Evolutionary conservation across 2,888 invertebrate species (phyloP).

Genomic region (Sussaba pulchella): DNA sequence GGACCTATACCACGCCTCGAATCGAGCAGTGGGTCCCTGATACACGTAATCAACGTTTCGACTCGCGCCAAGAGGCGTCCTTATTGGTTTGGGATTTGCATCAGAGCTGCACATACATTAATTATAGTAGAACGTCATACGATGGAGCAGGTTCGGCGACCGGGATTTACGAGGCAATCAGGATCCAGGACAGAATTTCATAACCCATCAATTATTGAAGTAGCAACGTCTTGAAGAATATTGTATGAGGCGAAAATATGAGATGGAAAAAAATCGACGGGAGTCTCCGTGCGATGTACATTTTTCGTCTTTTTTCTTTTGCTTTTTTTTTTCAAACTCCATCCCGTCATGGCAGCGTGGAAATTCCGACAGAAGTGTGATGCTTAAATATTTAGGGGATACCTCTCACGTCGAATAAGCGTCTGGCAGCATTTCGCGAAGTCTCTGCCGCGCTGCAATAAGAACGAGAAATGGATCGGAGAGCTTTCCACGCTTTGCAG

Average conservation of each 20-base stretch:
- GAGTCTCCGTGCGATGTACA: too few relatives aligned
- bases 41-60: too few relatives aligned
- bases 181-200: not conserved
- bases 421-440: conserved; percentile 38
- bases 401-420: conserved; percentile 59
- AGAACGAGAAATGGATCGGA: conserved; percentile 57
- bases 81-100: too few relatives aligned
- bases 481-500: conserved; percentile 61
- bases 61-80: too few relatives aligned
- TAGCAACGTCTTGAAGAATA: not conserved
- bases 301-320: too few relatives aligned
- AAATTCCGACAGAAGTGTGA: conserved; percentile 57
- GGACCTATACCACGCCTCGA: not conserved
- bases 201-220: conserved; percentile 12
- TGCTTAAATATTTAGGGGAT: conserved; percentile 61
- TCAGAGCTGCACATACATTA: too few relatives aligned
- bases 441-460: not conserved
- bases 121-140: too few relatives aligned
- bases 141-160: too few relatives aligned
- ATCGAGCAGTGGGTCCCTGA: not conserved
- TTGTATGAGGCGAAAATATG: too few relatives aligned
- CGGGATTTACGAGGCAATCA: too few relatives aligned
- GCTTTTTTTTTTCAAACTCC: not conserved
- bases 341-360: conserved; percentile 24
- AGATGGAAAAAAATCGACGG: not conserved